Conservation (phyloP, 2,797 vertebrate genomes). For the Pempheris klunzingeri region DNA sequence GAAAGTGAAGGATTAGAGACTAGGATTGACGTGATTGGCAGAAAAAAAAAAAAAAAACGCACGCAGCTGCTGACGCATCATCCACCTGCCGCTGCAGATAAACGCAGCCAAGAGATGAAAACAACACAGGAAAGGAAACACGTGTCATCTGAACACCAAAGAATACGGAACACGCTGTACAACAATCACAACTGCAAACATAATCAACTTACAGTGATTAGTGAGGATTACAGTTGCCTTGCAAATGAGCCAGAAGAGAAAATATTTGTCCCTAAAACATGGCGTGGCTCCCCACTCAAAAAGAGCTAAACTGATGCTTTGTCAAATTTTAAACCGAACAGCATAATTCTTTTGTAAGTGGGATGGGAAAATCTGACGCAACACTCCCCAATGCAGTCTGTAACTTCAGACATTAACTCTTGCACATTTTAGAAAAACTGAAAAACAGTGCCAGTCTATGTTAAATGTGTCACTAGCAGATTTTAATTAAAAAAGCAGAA, state of each 20-base stretch:
- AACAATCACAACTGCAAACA: conserved; percentile 54
- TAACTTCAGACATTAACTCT: not conserved
- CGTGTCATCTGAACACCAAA: conserved; percentile 15
- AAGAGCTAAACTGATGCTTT: conserved; percentile 34
- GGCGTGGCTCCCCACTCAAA: conserved; percentile 9
- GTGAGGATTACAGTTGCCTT: conserved; percentile 57
- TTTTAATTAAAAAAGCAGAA: not conserved
- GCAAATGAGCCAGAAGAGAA: conserved; percentile 42
- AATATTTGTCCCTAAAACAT: conserved; percentile 37
- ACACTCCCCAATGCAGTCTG: not conserved
- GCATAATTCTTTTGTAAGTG: conserved; percentile 7
- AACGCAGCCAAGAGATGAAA: conserved; percentile 29
- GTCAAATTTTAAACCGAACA: conserved; percentile 24
- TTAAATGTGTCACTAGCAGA: not conserved
- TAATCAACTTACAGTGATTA: conserved; percentile 62
- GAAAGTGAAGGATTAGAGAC: conserved; percentile 70
- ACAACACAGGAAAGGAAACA: conserved; percentile 10
- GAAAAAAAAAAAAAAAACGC: conserved; percentile 53
- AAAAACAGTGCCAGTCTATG: not conserved
- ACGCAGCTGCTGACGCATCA: conserved; percentile 50
- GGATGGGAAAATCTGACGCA: not conserved
- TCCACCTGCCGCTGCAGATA: conserved; percentile 62
- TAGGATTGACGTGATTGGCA: conserved; percentile 62
- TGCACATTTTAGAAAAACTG: conserved; percentile 4
- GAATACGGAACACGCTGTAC: conserved; percentile 23